A percentile compares a stretch with the other conserved stretches of the same genome.
Evolutionary conservation across 2,888 invertebrate species (phyloP).

Genomic region (Sepiola atlantica): DNA sequence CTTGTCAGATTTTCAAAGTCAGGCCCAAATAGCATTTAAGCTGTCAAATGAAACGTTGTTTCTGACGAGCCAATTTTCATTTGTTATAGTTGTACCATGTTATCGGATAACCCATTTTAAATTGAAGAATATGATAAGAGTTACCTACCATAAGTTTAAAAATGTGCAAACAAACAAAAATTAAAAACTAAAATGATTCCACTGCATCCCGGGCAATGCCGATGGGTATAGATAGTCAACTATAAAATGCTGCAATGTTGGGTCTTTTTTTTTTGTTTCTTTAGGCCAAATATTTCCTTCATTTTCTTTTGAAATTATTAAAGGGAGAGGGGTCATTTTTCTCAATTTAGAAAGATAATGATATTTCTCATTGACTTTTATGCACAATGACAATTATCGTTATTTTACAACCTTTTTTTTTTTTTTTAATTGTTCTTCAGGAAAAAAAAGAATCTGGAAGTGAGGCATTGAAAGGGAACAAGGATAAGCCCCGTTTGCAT

Average conservation of each 20-base stretch:
- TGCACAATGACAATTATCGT: neutral
- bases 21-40: too few species aligned
- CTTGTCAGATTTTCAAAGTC: too few species aligned
- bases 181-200: too few species aligned
- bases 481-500: neutral
- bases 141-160: too few species aligned
- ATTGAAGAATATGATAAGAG: too few species aligned
- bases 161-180: too few species aligned
- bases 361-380: conserved; percentile 13
- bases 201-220: too few species aligned
- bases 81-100: too few species aligned
- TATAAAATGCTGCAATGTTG: neutral
- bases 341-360: neutral
- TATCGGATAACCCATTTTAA: too few species aligned
- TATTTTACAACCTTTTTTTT: neutral
- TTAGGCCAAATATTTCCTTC: neutral
- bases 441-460: neutral
- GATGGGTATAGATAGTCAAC: too few species aligned
- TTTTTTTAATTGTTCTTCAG: conserved; percentile 32
- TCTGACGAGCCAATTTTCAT: too few species aligned
- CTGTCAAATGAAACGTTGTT: too few species aligned
- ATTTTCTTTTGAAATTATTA: neutral
- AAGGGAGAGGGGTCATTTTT: neutral
- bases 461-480: neutral
- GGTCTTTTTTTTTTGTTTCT: neutral